Evolutionary conservation across 2,113 vertebrate genomes (phyloP), one percentile per base, ranked within the genome.

Genomic region (Redunca redunca): DNA sequence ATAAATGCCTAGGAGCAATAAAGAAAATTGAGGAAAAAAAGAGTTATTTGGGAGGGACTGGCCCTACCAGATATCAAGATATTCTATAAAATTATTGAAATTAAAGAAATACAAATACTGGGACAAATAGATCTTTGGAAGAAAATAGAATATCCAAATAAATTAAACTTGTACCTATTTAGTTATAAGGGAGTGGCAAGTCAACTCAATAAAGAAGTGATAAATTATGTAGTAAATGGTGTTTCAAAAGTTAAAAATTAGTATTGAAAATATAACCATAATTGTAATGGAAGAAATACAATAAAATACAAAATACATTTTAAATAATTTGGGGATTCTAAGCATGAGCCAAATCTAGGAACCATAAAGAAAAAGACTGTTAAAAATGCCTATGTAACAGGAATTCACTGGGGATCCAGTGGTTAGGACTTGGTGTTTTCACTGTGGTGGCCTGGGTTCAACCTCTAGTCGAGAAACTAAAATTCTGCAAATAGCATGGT

Each of bases 161-260:
- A 52, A 95, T 48, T 81, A 74, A 87, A 93, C 60, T 53, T 90
- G 58, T 82, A 50, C 43, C 46, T 90, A 62, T 83, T 43, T 80
- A 26, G 43, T 78, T 50, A 67, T 25, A 9, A 88, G 13, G 71
- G 5, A 86, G 19, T 92, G 83, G 57, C n/a, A 88, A 62, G 60
- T 82, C n/a, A 91, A 91, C 43, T 62, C 88, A 94, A 6, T 36
- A 46, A 64, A 90, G 15, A 94, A 62, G 23, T 84, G 53, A 55
- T 36, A 80, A 30, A 74, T 77, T 60, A 91, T 91, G 85, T 94
- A 92, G 33, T 62, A 88, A 94, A 60, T 74, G 40, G n/a, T 87
- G 19, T 84, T 83, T 91, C 83, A 94, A 88, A 83, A 91, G 74
- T 16, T 71, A 60, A 94, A 94, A 94, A 89, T 84, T 53, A 62